Conservation (phyloP, 2,113 vertebrate genomes). For the Chitala chitala region DNA sequence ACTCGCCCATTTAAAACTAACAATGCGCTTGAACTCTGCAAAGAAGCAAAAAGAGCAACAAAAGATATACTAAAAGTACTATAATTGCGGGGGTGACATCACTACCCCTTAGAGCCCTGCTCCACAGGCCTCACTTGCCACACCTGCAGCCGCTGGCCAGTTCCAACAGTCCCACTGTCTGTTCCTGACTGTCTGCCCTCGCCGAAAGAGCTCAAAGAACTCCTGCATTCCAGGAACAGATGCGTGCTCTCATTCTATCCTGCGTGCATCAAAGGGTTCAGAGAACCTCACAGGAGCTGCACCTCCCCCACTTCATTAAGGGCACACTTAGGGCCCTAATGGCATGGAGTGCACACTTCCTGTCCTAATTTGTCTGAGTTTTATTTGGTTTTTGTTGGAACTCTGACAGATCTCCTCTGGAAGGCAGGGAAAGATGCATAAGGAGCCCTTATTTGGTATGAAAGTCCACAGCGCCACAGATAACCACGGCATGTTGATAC, state of each 20-base stretch:
- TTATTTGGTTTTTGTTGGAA: constrained; percentile 32
- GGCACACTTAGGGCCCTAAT: not conserved
- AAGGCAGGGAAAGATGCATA: constrained; percentile 24
- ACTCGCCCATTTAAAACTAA: not conserved
- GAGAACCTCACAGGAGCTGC: not conserved
- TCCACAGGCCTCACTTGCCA: not conserved
- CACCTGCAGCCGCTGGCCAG: not conserved
- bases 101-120: not conserved
- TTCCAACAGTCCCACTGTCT: not conserved
- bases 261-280: not conserved
- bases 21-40: not conserved
- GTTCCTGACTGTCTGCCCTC: not conserved
- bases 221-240: not conserved
- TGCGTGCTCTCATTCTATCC: not conserved
- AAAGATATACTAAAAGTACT: not conserved
- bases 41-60: not conserved
- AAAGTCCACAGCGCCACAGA: constrained; percentile 58
- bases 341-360: not conserved
- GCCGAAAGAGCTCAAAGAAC: not conserved
- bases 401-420: constrained; percentile 29
- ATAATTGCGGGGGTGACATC: not conserved
- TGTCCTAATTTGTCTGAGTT: constrained; percentile 18
- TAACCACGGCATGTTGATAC: constrained; percentile 58
- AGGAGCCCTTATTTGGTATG: constrained; percentile 66
- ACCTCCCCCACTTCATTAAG: not conserved